Evolutionary conservation across 2,888 invertebrate genomes (phyloP), one percentile per base, ranked within the genome.

Genomic region (Luffia ferchaultella): DNA sequence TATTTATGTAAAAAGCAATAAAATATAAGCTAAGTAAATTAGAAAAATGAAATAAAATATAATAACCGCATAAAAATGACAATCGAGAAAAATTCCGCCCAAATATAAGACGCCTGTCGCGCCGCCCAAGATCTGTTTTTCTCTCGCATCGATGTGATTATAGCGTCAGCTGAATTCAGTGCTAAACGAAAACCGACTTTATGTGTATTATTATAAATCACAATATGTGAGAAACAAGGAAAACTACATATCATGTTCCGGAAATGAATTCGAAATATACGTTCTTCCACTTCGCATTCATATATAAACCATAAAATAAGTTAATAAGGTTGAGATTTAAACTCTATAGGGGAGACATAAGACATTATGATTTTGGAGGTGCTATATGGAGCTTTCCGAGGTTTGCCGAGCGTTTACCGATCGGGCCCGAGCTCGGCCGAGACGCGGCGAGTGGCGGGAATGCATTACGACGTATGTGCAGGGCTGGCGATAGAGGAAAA

Each of bases 341-440:
- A n/a, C n/a, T n/a, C n/a, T n/a, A n/a, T n/a, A n/a, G n/a, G n/a
- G n/a, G n/a, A 12, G 30, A 30, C 12, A 30, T 3, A 30, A 3
- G 3, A 30, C 30, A 12, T 30, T 30, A 7, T 12, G 30, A 7
- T 30, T 30, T 12, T 30, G 30, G 3, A 30, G 30, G 12, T 12
- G 12, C 5, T 61, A 63, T 63, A 60, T 55, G 74, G 76, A 45
- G 77, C 75, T 76, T 73, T 67, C 76, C 80, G 82, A 78, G 65
- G 54, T 54, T 53, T 57, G 63, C 76, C 82, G 82, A 82, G 68
- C 73, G 68, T 64, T 70, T 82, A 82, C 82, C 80, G 82, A 82
- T 82, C 82, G 69, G 73, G 77, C 68, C 80, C 80, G 82, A 82
- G 65, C 61, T 76, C 72, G 75, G 77, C 79, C 82, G 82, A 83